phyloP scores from a whole-genome alignment of 2,888 invertebrate genomes.

The Liopterus haemorrhoidalis region DNA sequence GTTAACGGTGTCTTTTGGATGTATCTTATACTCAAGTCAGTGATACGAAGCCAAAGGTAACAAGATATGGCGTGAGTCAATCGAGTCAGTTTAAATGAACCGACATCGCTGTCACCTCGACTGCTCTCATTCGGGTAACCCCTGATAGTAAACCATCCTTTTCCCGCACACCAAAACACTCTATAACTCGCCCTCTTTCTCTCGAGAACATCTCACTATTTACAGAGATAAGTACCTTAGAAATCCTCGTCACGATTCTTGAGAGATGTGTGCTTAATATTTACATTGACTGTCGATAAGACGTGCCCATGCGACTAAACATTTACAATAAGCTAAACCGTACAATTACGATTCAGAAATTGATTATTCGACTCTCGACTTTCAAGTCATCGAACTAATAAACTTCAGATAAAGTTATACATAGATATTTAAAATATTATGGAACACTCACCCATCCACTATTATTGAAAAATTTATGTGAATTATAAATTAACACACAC shows the following conservation, averaged over 20 bases:
- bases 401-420: too few species aligned
- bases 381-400: too few species aligned
- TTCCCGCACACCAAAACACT: background rate
- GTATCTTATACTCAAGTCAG: too few species aligned
- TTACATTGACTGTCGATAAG: conserved; percentile 14
- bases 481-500: too few species aligned
- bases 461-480: too few species aligned
- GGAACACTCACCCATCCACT: too few species aligned
- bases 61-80: conserved; percentile 43
- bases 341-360: too few species aligned
- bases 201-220: conserved; percentile 17
- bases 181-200: background rate
- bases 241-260: conserved; percentile 16
- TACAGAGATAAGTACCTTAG: conserved; percentile 21
- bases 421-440: too few species aligned
- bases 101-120: conserved; percentile 39
- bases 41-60: conserved; percentile 35
- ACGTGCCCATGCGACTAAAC: too few species aligned
- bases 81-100: conserved; percentile 44
- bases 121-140: conserved; percentile 36
- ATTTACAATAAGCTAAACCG: too few species aligned
- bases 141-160: conserved; percentile 4
- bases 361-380: too few species aligned
- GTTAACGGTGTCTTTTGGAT: too few species aligned
- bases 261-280: conserved; percentile 19